Conservation (phyloP, 1,140 invertebrate species). For the Sarcophaga peregrina region DNA sequence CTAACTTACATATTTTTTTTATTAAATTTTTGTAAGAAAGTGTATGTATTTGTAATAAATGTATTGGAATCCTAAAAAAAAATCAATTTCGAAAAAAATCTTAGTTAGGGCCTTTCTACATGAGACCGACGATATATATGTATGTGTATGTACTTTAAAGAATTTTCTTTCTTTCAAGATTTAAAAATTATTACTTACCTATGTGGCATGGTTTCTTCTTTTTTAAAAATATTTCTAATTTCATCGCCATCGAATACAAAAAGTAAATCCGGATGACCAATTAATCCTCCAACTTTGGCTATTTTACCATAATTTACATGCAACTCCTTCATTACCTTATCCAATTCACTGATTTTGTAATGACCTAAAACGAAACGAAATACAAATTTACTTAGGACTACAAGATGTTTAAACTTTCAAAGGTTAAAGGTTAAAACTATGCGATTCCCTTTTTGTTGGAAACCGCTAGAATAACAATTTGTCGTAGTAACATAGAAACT, state of each 20-base stretch:
- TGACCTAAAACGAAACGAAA: conserved; percentile 69
- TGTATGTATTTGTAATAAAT: too few relatives aligned
- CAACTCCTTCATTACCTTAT: conserved; percentile 77
- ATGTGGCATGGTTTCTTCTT: conserved; percentile 80
- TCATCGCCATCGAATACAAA: conserved; percentile 83
- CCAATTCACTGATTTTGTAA: conserved; percentile 79
- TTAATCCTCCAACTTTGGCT: conserved; percentile 78
- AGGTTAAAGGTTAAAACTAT: neutral
- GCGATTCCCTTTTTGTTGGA: neutral
- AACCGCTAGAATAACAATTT: neutral
- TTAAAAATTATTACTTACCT: conserved; percentile 52
- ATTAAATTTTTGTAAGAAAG: too few relatives aligned
- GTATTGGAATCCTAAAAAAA: too few relatives aligned
- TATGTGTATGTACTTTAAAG: neutral
- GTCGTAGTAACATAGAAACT: too few relatives aligned
- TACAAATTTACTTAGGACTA: neutral
- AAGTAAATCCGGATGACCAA: conserved; percentile 82
- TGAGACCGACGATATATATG: too few relatives aligned
- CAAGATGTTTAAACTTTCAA: neutral
- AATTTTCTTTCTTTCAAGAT: neutral
- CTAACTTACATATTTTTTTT: too few relatives aligned
- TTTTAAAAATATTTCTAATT: conserved; percentile 79
- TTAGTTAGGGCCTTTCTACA: too few relatives aligned
- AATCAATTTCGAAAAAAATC: too few relatives aligned
- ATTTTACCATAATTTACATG: conserved; percentile 76